phyloP scores from a whole-genome alignment of 2,797 vertebrate genomes.

The Psittacula derbiana region DNA sequence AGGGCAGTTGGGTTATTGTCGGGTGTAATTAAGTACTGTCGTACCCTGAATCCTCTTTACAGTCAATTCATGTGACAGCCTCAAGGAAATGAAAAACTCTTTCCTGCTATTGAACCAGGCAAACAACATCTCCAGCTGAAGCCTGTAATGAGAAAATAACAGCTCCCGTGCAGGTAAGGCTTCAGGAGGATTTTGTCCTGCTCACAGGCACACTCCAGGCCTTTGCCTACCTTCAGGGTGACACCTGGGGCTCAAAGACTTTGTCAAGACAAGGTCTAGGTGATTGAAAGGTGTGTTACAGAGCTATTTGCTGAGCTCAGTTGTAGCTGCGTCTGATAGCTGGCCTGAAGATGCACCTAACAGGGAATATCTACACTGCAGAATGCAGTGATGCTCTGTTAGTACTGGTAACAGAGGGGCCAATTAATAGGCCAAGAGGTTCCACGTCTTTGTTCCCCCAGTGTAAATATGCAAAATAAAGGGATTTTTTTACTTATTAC shows the following conservation, averaged over 20 bases:
- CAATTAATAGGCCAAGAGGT: neutral
- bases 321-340: neutral
- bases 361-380: neutral
- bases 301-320: neutral
- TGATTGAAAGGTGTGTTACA: neutral
- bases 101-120: conserved; percentile 30
- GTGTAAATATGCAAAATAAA: neutral
- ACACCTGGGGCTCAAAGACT: neutral
- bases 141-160: neutral
- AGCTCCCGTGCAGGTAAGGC: neutral
- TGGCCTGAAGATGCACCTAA: neutral
- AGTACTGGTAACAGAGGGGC: neutral
- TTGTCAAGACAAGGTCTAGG: neutral
- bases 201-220: neutral
- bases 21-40: conserved; percentile 32
- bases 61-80: neutral
- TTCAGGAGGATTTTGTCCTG: neutral
- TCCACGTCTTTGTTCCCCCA: neutral
- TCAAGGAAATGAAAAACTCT: conserved; percentile 52
- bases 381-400: neutral
- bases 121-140: conserved; percentile 16
- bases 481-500: neutral
- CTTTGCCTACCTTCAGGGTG: neutral
- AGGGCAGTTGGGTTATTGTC: conserved; percentile 59
- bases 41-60: conserved; percentile 9